Conservation (phyloP, 2,888 invertebrate species). For the Microctonus brassicae region DNA sequence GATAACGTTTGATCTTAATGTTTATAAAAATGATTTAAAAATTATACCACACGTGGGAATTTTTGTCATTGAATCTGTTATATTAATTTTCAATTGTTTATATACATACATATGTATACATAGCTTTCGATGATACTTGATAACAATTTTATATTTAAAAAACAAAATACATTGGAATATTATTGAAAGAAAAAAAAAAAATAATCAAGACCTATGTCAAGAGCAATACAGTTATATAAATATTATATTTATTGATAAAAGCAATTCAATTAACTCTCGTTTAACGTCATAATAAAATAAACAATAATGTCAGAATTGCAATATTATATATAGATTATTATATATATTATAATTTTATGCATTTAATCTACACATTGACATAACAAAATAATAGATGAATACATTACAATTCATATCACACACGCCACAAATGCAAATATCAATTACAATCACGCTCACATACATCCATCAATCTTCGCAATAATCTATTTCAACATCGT, state of each 20-base stretch:
- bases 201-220: not conserved
- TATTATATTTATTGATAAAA: not conserved
- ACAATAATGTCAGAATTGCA: constrained; percentile 2
- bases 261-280: constrained; percentile 43
- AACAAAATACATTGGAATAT: not conserved
- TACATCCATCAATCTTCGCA: not conserved
- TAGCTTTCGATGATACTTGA: not conserved
- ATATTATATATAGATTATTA: not conserved
- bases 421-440: not conserved
- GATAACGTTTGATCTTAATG: not conserved
- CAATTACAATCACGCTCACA: not conserved
- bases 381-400: not conserved
- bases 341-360: not conserved
- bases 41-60: not conserved
- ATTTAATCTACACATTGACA: not conserved
- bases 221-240: not conserved
- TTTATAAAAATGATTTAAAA: not conserved
- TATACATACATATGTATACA: not conserved
- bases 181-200: not conserved
- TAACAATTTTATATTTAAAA: not conserved
- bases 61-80: not conserved
- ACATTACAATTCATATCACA: not conserved
- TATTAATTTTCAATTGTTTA: no score
- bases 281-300: constrained; percentile 45
- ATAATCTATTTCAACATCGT: not conserved